These are phyloP conservation scores for Sarotherodon lohbergeri DNA, from an alignment of 2,113 vertebrate genomes.

Conservation along the genomic window DNA sequence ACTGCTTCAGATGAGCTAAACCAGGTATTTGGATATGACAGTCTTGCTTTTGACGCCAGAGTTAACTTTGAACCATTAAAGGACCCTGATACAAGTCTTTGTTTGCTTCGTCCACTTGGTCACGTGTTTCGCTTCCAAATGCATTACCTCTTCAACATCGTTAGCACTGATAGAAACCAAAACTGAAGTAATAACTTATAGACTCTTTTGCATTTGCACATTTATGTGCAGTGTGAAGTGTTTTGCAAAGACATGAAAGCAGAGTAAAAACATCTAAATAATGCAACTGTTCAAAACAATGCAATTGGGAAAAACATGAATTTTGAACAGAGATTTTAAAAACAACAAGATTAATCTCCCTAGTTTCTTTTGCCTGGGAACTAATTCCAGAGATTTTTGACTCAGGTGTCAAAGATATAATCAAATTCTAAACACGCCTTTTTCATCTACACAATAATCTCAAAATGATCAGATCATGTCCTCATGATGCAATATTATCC, in stretches of 20 bases:
- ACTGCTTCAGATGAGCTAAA: neutral
- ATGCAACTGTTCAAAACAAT: neutral
- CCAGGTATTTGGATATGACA: neutral
- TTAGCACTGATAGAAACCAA: neutral
- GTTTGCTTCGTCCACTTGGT: neutral
- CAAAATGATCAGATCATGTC: neutral
- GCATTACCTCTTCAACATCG: neutral
- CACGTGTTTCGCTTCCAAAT: neutral
- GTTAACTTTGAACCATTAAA: neutral
- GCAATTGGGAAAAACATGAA: neutral
- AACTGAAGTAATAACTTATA: neutral
- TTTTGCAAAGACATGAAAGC: neutral
- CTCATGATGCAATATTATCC: neutral
- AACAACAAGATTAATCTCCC: neutral
- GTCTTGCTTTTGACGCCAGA: neutral
- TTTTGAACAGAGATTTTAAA: neutral
- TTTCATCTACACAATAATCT: neutral
- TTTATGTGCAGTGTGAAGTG: neutral
- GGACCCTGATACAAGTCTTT: neutral
- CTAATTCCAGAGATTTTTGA: neutral
- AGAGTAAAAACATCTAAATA: neutral
- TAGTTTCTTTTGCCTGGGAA: neutral
- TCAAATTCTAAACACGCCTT: neutral
- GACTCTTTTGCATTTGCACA: neutral
- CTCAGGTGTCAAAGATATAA: neutral